These are phyloP conservation scores for Pseudorhombus dupliciocellatus DNA, from an alignment of 2,113 vertebrate species.

Conservation along the genomic window DNA sequence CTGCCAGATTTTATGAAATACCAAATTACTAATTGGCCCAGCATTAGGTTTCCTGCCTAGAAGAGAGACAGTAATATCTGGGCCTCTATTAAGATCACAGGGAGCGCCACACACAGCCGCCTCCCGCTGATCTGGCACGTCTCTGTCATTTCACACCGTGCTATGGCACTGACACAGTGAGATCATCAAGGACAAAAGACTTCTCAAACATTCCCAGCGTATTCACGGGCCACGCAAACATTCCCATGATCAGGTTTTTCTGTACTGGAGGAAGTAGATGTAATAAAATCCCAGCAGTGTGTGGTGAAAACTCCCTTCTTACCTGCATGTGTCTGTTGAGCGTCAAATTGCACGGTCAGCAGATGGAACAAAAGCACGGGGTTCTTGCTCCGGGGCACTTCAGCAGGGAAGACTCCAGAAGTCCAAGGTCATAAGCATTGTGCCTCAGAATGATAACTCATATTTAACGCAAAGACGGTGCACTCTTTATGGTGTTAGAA, in stretches of 20 bases:
- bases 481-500: not conserved
- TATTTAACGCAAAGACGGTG: not conserved
- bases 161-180: constrained; percentile 23
- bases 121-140: constrained; percentile 72
- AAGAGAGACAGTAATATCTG: constrained; percentile 72
- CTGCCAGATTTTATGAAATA: constrained; percentile 78
- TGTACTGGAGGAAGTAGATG: not conserved
- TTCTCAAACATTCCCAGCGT: constrained; percentile 7
- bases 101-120: constrained; percentile 49
- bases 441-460: not conserved
- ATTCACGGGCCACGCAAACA: not conserved
- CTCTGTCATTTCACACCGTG: constrained; percentile 64
- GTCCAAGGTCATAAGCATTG: not conserved
- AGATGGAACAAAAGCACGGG: not conserved
- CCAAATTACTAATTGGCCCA: constrained; percentile 78
- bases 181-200: constrained; percentile 63
- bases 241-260: not conserved
- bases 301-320: not conserved
- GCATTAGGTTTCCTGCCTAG: constrained; percentile 71
- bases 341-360: constrained; percentile 13
- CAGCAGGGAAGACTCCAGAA: not conserved
- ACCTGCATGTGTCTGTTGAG: not conserved
- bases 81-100: constrained; percentile 72
- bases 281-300: not conserved
- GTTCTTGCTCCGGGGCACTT: constrained; percentile 11